Evolutionary conservation across 2,797 vertebrate genomes (phyloP), one percentile per base, ranked within the genome.

Genomic region (Hypotaenidia okinawae): DNA sequence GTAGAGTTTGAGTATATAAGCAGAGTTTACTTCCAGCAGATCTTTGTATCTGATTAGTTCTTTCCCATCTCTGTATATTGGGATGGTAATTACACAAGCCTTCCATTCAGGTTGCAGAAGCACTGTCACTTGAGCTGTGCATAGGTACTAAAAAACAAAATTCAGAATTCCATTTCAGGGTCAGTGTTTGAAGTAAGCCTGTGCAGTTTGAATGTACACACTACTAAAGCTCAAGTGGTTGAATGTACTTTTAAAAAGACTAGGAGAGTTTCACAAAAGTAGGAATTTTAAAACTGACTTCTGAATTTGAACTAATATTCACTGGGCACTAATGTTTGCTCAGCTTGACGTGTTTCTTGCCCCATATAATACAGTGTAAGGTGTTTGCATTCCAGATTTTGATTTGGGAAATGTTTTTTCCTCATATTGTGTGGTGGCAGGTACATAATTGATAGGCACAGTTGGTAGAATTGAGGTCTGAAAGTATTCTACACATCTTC

Each of bases 371-470:
- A 61, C 9, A 78, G 28, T 30, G 33, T 66, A 57, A 90, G 30
- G 52, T 49, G 63, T 84, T 93, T 85, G 37, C 13, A 51, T 78
- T 61, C 35, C 22, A 75, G 37, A 43, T 64, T 94, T 87, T 77
- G 75, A 92, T 83, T 54, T 94, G 49, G 39, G 28, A 95, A 95
- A 66, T 57, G 9, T 2, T 79, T 62, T 89, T 96, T 85, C 15
- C 28, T 90, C 32, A 72, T 74, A 54, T 17, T 59, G 11, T 27
- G 9, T 80, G 16, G 5, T 87, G 17, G 7, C 28, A 66, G 17
- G 32, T 39, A 11, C 24, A 23, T 33, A 82, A 79, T 22, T 49
- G 1, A 0, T 25, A 57, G 70, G 43, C 18, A 75, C 9, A 54
- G 25, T 3, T 51, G 33, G n/a, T 47, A 91, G 51, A 85, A 80